These are phyloP conservation scores for Archocentrus centrarchus DNA, from an alignment of 2,113 vertebrate species.

Conservation along the genomic window DNA sequence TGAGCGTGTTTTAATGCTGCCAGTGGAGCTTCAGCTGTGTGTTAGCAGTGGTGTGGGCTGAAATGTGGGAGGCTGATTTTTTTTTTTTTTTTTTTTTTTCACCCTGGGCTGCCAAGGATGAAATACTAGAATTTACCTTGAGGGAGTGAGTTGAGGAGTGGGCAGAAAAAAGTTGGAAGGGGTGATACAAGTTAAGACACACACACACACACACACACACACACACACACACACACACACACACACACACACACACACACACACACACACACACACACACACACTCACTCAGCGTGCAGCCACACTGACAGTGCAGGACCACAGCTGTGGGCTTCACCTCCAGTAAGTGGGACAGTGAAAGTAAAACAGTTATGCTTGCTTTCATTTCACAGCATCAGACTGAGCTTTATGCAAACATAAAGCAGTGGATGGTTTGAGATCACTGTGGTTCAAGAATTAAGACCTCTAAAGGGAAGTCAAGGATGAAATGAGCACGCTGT, in stretches of 20 bases:
- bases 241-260: background rate
- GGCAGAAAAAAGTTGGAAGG: conserved; percentile 44
- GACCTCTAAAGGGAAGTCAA: background rate
- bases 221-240: background rate
- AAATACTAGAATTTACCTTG: conserved; percentile 56
- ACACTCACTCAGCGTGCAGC: background rate
- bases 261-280: background rate
- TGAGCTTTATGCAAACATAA: conserved; percentile 24
- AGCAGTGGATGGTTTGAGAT: conserved; percentile 5
- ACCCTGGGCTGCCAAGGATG: conserved; percentile 36
- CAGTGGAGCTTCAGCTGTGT: conserved; percentile 16
- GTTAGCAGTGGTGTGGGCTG: conserved; percentile 30
- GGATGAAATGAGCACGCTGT: conserved; percentile 22
- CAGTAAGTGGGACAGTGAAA: conserved; percentile 39
- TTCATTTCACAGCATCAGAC: conserved; percentile 56
- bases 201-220: background rate
- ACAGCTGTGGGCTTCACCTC: background rate
- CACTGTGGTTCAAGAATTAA: conserved; percentile 14
- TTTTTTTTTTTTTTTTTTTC: conserved; percentile 35
- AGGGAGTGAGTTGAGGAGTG: conserved; percentile 61
- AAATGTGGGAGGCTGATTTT: conserved; percentile 49
- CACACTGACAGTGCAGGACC: background rate
- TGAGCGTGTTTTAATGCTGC: conserved; percentile 24
- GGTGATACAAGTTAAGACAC: conserved; percentile 33
- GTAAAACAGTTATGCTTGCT: conserved; percentile 10